Conservation (phyloP, 2,888 invertebrate species). For the Lutraria lutraria region DNA sequence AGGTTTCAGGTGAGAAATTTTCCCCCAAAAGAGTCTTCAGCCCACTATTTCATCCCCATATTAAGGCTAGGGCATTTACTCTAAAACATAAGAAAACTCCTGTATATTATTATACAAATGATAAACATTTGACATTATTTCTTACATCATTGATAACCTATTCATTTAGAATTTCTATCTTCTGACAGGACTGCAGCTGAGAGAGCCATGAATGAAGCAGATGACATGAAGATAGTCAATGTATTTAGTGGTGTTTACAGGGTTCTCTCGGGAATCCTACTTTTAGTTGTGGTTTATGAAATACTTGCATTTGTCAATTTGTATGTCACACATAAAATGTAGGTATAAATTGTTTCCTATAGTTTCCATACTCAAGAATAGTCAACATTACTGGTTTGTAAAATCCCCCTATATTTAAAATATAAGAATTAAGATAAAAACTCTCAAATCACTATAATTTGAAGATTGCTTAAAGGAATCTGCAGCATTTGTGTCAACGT, state of each 20-base stretch:
- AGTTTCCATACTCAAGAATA: neutral
- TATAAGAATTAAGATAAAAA: too few species aligned
- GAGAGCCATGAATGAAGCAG: neutral
- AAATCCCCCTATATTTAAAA: too few species aligned
- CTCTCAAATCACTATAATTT: too few species aligned
- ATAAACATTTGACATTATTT: neutral
- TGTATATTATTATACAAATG: too few species aligned
- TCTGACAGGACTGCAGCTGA: neutral
- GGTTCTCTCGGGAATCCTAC: neutral
- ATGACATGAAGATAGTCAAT: neutral
- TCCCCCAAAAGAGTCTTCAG: too few species aligned
- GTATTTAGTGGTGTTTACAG: neutral
- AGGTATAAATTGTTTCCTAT: neutral
- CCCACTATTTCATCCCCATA: too few species aligned
- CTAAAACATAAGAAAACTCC: too few species aligned
- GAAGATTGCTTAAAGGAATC: too few species aligned
- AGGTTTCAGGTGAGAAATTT: too few species aligned
- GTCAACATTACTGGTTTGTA: neutral
- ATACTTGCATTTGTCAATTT: neutral
- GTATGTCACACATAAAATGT: neutral
- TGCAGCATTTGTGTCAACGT: too few species aligned
- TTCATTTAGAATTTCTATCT: slow-evolving; percentile 1
- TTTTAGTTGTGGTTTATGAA: neutral
- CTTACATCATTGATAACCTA: neutral
- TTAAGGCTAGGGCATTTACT: too few species aligned